Evolutionary conservation across 2,113 vertebrate species (phyloP).

Genomic region (Melanocharis versteri): DNA sequence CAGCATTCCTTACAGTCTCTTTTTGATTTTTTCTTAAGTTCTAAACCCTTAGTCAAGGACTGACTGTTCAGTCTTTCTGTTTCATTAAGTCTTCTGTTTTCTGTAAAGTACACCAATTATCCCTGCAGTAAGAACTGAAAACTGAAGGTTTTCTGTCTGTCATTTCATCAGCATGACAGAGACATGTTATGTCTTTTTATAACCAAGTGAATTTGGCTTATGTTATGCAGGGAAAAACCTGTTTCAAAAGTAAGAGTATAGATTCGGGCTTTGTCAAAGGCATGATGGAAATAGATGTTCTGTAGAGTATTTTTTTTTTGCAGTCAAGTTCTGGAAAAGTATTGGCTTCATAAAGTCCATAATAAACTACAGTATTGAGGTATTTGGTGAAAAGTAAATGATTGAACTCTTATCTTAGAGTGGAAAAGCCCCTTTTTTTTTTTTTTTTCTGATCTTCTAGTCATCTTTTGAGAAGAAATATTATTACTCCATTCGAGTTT

Average conservation of each 20-base stretch:
- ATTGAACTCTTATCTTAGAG: background rate
- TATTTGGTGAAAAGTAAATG: background rate
- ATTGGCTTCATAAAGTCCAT: background rate
- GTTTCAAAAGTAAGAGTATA: background rate
- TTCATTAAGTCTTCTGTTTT: background rate
- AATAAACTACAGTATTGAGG: background rate
- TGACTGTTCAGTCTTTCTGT: background rate
- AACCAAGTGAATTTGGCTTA: background rate
- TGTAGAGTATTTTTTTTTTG: background rate
- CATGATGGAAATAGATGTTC: background rate
- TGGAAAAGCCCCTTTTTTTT: background rate
- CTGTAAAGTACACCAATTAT: background rate
- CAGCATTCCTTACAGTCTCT: background rate
- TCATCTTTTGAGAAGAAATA: background rate
- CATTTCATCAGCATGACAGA: background rate
- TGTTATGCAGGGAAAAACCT: background rate
- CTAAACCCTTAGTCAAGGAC: background rate
- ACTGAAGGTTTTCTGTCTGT: background rate
- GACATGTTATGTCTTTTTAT: background rate
- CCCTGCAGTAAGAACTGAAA: background rate
- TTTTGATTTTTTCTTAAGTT: background rate
- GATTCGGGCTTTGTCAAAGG: background rate
- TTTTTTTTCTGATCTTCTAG: background rate
- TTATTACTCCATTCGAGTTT: background rate
- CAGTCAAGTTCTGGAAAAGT: background rate